These are phyloP conservation scores for Protonemura montana DNA, from an alignment of 2,888 invertebrate species.

Conservation along the genomic window DNA sequence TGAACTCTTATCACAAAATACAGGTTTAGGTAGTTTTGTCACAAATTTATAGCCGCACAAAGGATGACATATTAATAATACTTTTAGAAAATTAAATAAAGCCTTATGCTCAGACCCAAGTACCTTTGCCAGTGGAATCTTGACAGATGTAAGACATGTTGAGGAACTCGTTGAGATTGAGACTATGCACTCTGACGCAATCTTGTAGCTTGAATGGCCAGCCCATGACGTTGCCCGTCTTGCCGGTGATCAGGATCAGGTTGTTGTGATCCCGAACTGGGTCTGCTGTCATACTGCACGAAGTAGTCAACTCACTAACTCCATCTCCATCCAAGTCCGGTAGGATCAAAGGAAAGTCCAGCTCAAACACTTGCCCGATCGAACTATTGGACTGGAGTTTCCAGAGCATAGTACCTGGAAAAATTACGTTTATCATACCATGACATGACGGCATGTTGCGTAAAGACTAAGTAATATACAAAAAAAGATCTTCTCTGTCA, in stretches of 20 bases:
- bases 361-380: constrained; percentile 59
- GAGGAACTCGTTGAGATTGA: constrained; percentile 41
- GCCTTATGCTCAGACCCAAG: too few species aligned
- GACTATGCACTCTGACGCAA: constrained; percentile 39
- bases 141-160: constrained; percentile 47
- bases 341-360: constrained; percentile 74
- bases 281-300: constrained; percentile 61
- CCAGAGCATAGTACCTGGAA: constrained; percentile 62
- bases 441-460: too few species aligned
- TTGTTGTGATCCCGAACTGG: constrained; percentile 64
- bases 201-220: constrained; percentile 35
- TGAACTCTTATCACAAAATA: too few species aligned
- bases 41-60: too few species aligned
- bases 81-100: too few species aligned
- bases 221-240: constrained; percentile 66
- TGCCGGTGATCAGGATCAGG: constrained; percentile 74
- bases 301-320: constrained; percentile 72
- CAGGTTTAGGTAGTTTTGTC: too few species aligned
- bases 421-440: too few species aligned
- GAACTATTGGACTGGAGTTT: constrained; percentile 66
- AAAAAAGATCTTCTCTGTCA: too few species aligned
- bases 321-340: constrained; percentile 78
- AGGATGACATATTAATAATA: too few species aligned
- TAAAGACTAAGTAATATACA: too few species aligned
- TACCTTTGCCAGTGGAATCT: constrained; percentile 44